phyloP scores from a whole-genome alignment of 1,140 invertebrate genomes.

The Hypsibius dujardini region DNA sequence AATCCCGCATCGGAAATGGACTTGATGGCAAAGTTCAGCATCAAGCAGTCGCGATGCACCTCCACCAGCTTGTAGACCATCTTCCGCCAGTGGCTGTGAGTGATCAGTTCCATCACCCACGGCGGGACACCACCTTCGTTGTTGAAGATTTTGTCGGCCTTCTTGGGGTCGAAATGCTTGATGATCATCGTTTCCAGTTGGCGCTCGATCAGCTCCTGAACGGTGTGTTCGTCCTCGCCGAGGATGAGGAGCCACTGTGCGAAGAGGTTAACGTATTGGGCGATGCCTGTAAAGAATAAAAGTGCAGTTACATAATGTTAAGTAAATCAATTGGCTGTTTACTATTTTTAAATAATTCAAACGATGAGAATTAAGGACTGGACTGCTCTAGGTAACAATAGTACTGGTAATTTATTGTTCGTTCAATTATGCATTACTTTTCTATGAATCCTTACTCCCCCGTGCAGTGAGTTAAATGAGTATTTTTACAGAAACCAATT shows the following conservation, averaged over 20 bases:
- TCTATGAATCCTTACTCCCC: no score
- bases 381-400: no score
- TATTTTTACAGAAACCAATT: no score
- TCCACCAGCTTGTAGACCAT: constrained; percentile 89
- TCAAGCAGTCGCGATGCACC: constrained; percentile 93
- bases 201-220: constrained; percentile 91
- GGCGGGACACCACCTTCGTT: constrained; percentile 90
- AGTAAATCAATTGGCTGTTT: no score
- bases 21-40: constrained; percentile 98
- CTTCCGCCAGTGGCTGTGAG: constrained; percentile 92
- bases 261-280: constrained; percentile 88
- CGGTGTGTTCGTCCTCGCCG: constrained; percentile 39
- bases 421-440: no score
- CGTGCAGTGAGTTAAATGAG: no score
- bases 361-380: no score
- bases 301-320: no score
- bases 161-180: constrained; percentile 93
- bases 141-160: constrained; percentile 94
- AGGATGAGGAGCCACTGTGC: constrained; percentile 90
- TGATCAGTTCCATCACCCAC: constrained; percentile 96
- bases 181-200: constrained; percentile 92
- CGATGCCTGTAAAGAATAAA: constrained; percentile 37
- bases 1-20: constrained; percentile 95
- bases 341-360: no score
- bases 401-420: no score